phyloP scores from a whole-genome alignment of 30 jellyfish, hydroid and myxozoan genomes.

The Aurelia sp. region DNA sequence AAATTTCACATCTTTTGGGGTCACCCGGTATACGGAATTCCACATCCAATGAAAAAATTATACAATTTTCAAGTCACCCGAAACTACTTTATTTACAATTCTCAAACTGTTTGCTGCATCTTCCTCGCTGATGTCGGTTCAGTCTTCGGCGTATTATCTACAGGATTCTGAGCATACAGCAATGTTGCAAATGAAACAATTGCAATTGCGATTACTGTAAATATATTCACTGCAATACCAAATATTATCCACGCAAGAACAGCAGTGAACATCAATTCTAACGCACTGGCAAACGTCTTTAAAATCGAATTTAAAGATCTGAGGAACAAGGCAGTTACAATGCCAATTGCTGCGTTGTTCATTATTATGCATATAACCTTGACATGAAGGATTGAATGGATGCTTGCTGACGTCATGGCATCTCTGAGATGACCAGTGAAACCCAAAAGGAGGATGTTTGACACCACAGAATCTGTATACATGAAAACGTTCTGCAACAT shows the following conservation, averaged over 20 bases:
- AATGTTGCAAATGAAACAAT: constrained; percentile 89
- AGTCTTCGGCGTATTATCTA: constrained; percentile 83
- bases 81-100: not conserved
- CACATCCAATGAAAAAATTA: too few relatives aligned
- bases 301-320: constrained; percentile 91
- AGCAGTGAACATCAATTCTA: constrained; percentile 97
- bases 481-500: constrained; percentile 97
- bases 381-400: constrained; percentile 73
- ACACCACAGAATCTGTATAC: constrained; percentile 88
- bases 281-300: constrained; percentile 98
- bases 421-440: constrained; percentile 82
- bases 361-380: constrained; percentile 78
- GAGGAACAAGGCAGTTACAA: constrained; percentile 94
- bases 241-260: constrained; percentile 90
- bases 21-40: too few relatives aligned
- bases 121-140: constrained; percentile 10
- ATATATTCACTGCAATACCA: constrained; percentile 82
- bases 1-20: too few relatives aligned
- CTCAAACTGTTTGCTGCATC: constrained; percentile 34
- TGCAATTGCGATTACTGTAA: constrained; percentile 88
- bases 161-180: constrained; percentile 95
- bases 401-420: constrained; percentile 72
- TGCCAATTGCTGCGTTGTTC: constrained; percentile 97
- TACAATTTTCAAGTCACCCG: too few relatives aligned
- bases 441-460: constrained; percentile 80